phyloP scores from a whole-genome alignment of 2,113 vertebrate species.

The Coturnix japonica region DNA sequence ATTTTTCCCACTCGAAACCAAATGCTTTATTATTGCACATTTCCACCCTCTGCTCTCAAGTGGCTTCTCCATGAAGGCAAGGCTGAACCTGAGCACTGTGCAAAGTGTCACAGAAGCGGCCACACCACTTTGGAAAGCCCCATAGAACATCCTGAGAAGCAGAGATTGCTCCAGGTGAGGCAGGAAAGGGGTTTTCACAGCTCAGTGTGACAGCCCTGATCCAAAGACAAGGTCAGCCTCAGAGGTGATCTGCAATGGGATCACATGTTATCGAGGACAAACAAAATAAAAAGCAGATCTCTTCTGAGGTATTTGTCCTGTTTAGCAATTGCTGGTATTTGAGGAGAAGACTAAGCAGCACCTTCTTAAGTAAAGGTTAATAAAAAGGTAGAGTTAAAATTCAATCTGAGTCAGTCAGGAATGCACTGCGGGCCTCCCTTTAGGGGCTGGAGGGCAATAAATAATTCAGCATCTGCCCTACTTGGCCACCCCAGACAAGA shows the following conservation, averaged over 20 bases:
- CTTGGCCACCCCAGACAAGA: not conserved
- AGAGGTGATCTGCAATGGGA: not conserved
- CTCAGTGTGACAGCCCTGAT: not conserved
- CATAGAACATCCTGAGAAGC: too few species aligned
- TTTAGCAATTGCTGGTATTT: not conserved
- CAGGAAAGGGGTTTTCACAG: not conserved
- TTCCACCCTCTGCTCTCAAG: not conserved
- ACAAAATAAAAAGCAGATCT: not conserved
- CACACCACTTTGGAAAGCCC: not conserved
- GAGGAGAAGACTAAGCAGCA: not conserved
- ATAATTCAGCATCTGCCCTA: not conserved
- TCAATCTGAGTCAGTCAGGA: not conserved
- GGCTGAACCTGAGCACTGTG: not conserved
- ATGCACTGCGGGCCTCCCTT: not conserved
- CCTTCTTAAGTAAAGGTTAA: not conserved
- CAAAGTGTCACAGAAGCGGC: not conserved
- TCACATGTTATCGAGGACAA: not conserved
- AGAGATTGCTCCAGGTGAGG: not conserved
- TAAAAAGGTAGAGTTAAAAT: not conserved
- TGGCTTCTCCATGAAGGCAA: not conserved
- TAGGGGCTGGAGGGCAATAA: not conserved
- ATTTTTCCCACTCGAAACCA: not conserved
- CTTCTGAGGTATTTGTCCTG: not conserved
- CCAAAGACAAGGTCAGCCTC: not conserved
- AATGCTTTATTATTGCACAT: not conserved